Conservation (phyloP, 1,140 invertebrate genomes). For the Solenopsis invicta region DNA sequence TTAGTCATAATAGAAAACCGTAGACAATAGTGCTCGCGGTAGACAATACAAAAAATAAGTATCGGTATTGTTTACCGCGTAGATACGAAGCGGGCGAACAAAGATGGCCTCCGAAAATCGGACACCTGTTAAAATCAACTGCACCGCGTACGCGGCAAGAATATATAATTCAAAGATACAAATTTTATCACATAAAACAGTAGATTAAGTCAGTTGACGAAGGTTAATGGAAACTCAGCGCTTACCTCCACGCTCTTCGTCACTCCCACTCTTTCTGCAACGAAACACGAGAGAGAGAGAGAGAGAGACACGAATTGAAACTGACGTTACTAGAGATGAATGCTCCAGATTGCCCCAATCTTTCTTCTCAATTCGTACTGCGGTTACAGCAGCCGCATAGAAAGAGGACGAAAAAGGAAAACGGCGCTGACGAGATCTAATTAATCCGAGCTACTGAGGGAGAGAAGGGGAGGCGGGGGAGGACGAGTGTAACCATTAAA, state of each 20-base stretch:
- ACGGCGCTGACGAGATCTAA: conserved; percentile 29
- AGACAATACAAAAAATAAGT: neutral
- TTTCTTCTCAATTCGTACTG: conserved; percentile 6
- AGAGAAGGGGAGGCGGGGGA: neutral
- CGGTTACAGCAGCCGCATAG: neutral
- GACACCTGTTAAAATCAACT: conserved; percentile 14
- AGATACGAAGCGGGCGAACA: neutral
- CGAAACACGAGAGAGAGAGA: neutral
- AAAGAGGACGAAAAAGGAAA: neutral
- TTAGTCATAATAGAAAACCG: neutral
- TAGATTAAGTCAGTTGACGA: neutral
- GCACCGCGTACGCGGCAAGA: neutral
- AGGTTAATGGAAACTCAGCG: neutral
- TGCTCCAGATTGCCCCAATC: neutral
- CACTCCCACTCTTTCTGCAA: neutral
- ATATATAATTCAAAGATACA: neutral
- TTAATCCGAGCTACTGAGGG: neutral
- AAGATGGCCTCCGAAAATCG: neutral
- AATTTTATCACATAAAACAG: neutral
- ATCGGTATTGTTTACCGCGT: neutral
- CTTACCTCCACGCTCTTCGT: neutral
- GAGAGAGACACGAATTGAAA: neutral
- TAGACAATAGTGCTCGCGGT: neutral
- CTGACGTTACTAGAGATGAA: neutral
- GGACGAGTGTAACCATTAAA: conserved; percentile 7